A percentile compares a stretch with the other conserved stretches of the same genome.
phyloP scores from a whole-genome alignment of 2,797 vertebrate genomes.

The Distichodus sexfasciatus region DNA sequence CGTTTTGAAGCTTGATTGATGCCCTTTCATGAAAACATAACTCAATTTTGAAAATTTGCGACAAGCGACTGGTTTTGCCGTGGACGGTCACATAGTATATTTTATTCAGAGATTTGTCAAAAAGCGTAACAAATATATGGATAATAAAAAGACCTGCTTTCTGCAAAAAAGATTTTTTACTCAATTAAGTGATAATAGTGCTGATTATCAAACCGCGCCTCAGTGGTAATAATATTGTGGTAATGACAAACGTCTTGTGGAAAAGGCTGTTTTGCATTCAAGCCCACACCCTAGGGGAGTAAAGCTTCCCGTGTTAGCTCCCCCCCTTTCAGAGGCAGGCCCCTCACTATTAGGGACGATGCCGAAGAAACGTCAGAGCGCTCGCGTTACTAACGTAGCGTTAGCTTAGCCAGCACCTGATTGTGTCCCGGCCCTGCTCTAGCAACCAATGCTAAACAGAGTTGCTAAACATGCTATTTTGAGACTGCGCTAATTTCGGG shows the following conservation, averaged over 20 bases:
- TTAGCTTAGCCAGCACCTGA: constrained; percentile 73
- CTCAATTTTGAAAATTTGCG: too few species aligned
- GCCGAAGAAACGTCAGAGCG: constrained; percentile 68
- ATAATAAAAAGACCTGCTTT: too few species aligned
- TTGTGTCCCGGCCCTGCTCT: constrained; percentile 69
- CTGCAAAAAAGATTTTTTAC: too few species aligned
- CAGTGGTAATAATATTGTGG: too few species aligned
- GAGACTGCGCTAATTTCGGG: constrained; percentile 69
- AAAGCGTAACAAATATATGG: too few species aligned
- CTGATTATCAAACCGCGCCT: too few species aligned
- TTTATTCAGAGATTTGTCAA: too few species aligned
- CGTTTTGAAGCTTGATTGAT: too few species aligned
- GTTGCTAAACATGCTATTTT: constrained; percentile 57
- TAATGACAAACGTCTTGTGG: neutral
- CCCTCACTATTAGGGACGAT: constrained; percentile 67
- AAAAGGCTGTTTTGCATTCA: neutral
- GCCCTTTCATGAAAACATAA: too few species aligned
- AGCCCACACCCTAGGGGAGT: constrained; percentile 35
- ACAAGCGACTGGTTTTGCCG: too few species aligned
- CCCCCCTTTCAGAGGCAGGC: constrained; percentile 27
- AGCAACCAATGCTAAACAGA: constrained; percentile 32
- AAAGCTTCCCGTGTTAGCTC: constrained; percentile 20
- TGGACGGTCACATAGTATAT: too few species aligned
- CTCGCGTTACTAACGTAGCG: constrained; percentile 73
- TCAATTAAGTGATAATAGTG: too few species aligned